Evolutionary conservation across 1,140 invertebrate genomes (phyloP).

Genomic region (Bathynomus jamesi): DNA sequence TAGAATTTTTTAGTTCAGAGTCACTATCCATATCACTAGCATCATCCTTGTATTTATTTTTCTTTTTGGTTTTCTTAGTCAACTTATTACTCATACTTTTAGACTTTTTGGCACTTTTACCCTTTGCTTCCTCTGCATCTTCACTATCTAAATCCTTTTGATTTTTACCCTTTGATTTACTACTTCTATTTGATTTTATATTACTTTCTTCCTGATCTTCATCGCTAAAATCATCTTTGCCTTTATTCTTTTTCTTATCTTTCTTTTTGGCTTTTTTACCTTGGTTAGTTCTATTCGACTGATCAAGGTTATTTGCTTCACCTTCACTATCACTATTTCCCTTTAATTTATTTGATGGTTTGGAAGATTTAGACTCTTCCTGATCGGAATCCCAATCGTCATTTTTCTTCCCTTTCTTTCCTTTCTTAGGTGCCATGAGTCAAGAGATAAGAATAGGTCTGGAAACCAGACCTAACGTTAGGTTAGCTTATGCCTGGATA

Average conservation of each 20-base stretch:
- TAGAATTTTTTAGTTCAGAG: no score
- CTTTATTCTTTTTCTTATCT: conserved; percentile 17
- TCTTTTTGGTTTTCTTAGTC: conserved; percentile 26
- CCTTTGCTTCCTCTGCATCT: conserved; percentile 35
- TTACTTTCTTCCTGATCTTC: no score
- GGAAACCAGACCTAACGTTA: no score
- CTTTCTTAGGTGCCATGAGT: conserved; percentile 37
- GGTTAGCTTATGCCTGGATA: no score
- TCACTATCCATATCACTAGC: no score
- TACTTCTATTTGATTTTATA: no score
- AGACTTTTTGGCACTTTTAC: conserved; percentile 32
- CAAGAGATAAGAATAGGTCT: no score
- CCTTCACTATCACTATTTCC: conserved; percentile 23
- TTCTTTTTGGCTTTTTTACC: conserved; percentile 12
- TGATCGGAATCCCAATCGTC: conserved; percentile 28
- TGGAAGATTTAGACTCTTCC: conserved; percentile 18
- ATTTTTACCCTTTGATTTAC: conserved; percentile 29
- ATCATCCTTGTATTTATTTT: no score
- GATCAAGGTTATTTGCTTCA: conserved; percentile 12
- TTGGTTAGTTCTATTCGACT: not conserved
- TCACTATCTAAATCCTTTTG: conserved; percentile 27
- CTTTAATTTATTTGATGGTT: conserved; percentile 12
- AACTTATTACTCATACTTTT: conserved; percentile 30
- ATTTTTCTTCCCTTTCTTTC: conserved; percentile 38
- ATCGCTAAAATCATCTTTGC: conserved; percentile 13